Percentiles rank a stretch among this genome's conserved stretches.
Evolutionary conservation across 2,888 invertebrate genomes (phyloP).

Genomic region (Lepidocyrtinus sp.): DNA sequence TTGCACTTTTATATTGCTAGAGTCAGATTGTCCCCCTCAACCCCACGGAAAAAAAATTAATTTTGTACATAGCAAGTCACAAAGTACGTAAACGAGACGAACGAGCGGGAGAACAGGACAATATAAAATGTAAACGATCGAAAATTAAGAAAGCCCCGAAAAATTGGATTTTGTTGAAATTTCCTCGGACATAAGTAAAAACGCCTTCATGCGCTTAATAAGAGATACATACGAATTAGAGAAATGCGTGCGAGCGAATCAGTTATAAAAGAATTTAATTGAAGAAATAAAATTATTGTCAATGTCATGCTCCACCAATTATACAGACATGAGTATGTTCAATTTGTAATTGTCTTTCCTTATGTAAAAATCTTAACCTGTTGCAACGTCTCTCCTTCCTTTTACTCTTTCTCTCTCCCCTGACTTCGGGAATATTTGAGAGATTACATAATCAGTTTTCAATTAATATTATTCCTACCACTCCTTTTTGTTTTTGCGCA

Average conservation of each 20-base stretch:
- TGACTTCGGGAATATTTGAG: no score
- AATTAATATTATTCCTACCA: slow-evolving; percentile 26
- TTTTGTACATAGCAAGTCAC: slow-evolving; percentile 58
- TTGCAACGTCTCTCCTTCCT: no score
- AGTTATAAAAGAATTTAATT: not conserved
- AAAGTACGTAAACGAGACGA: slow-evolving; percentile 66
- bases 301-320: not conserved
- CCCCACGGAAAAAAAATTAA: slow-evolving; percentile 38
- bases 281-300: not conserved
- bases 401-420: no score
- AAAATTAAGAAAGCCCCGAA: slow-evolving; percentile 30
- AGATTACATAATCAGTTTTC: not conserved
- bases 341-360: no score
- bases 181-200: not conserved
- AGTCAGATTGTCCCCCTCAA: slow-evolving; percentile 41
- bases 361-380: no score
- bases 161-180: not conserved
- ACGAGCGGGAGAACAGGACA: slow-evolving; percentile 62
- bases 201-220: slow-evolving; percentile 17
- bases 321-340: not conserved
- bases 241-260: slow-evolving; percentile 35
- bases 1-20: no score
- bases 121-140: slow-evolving; percentile 9
- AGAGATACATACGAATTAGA: not conserved
- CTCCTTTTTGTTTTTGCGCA: not conserved